Evolutionary conservation across 1,140 invertebrate genomes (phyloP).

Genomic region (Bursaphelenchus mucronatus): DNA sequence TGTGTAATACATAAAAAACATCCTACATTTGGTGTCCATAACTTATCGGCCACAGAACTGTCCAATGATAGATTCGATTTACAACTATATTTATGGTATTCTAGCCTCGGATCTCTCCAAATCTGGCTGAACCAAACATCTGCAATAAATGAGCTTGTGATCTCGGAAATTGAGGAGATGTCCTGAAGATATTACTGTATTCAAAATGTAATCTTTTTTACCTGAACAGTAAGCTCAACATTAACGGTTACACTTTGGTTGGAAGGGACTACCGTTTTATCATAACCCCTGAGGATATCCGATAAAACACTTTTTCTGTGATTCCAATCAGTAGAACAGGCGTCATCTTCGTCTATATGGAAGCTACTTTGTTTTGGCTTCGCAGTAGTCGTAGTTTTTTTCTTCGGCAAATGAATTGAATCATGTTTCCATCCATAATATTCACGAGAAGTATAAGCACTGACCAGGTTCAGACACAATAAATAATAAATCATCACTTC

Average conservation of each 20-base stretch:
- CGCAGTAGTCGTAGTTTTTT: no score
- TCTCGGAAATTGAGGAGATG: conserved; percentile 60
- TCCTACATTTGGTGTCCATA: conserved; percentile 59
- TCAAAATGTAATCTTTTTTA: conserved; percentile 1
- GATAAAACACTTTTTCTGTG: conserved; percentile 55
- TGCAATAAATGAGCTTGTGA: conserved; percentile 57
- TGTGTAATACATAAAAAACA: conserved; percentile 21
- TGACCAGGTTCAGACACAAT: no score
- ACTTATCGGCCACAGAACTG: conserved; percentile 50
- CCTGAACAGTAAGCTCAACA: conserved; percentile 57
- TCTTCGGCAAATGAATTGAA: no score
- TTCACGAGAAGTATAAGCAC: no score
- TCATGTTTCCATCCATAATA: no score
- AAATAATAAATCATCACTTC: no score
- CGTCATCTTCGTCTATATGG: no score
- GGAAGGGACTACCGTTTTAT: conserved; percentile 59
- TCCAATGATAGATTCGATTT: conserved; percentile 58
- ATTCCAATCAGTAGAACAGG: conserved; percentile 43
- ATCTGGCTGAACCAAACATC: conserved; percentile 61
- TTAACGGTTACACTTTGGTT: conserved; percentile 53
- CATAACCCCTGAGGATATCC: conserved; percentile 51
- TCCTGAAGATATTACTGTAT: conserved; percentile 36
- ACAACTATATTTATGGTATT: conserved; percentile 55
- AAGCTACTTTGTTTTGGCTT: no score
- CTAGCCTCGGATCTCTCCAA: conserved; percentile 54